Evolutionary conservation across 2,113 vertebrate genomes (phyloP).

Genomic region (Oreocharis arfaki): DNA sequence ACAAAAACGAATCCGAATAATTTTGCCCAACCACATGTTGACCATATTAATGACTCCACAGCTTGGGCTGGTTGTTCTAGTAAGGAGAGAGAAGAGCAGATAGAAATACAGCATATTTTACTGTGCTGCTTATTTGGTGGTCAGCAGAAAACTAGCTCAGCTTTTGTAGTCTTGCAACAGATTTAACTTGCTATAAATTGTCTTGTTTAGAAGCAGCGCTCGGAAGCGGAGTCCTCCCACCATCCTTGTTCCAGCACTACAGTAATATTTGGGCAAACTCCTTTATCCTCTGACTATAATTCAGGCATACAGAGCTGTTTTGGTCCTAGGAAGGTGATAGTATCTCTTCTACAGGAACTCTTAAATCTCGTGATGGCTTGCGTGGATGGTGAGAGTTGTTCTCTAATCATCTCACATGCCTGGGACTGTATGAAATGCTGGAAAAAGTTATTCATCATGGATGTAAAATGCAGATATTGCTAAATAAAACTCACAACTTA

Average conservation of each 20-base stretch:
- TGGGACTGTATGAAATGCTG: background rate
- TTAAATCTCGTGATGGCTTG: background rate
- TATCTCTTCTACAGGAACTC: slow-evolving; percentile 8
- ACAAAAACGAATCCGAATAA: background rate
- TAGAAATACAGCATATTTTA: background rate
- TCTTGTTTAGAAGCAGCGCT: background rate
- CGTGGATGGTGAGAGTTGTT: background rate
- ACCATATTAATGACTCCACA: background rate
- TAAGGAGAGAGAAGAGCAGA: background rate
- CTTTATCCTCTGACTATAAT: background rate
- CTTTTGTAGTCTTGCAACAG: slow-evolving; percentile 6
- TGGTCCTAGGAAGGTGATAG: background rate
- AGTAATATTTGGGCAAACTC: slow-evolving; percentile 2
- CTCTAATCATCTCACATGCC: background rate
- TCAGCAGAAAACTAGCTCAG: background rate
- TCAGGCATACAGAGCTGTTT: slow-evolving; percentile 2
- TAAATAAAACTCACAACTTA: background rate
- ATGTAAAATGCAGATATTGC: background rate
- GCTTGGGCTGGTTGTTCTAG: background rate
- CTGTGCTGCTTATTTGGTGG: background rate
- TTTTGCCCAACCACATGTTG: background rate
- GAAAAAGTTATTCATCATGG: background rate
- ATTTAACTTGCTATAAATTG: slow-evolving; percentile 34
- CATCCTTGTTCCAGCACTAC: background rate
- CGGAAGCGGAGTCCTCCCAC: slow-evolving; percentile 10